These are phyloP conservation scores for Pollenia angustigena DNA, from an alignment of 2,888 invertebrate species.

Conservation along the genomic window DNA sequence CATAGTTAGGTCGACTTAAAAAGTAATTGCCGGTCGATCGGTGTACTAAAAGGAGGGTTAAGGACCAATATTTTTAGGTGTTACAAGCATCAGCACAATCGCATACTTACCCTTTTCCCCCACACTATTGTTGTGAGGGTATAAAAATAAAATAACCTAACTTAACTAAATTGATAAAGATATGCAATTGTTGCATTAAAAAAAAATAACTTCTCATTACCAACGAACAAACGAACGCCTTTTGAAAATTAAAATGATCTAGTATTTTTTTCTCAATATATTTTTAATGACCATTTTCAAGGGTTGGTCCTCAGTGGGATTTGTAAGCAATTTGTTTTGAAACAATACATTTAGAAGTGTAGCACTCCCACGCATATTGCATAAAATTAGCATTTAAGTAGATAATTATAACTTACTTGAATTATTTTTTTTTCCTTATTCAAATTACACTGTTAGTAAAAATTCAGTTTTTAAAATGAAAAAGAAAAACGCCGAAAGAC, in stretches of 20 bases:
- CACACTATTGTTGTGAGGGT: no score
- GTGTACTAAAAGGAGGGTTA: no score
- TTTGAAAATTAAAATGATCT: conserved; percentile 1
- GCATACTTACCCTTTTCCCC: no score
- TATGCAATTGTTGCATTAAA: conserved; percentile 39
- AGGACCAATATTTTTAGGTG: no score
- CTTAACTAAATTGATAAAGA: conserved; percentile 1
- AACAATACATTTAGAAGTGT: not conserved
- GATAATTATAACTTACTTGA: not conserved
- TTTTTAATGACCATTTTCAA: not conserved
- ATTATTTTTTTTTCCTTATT: no score
- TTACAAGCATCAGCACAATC: no score
- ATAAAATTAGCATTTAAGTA: conserved; percentile 60
- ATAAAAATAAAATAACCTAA: no score
- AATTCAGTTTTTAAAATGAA: no score
- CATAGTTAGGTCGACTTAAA: no score
- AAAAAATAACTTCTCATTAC: conserved; percentile 38
- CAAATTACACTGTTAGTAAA: no score
- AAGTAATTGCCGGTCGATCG: no score
- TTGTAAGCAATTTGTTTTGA: conserved; percentile 16
- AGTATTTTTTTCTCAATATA: not conserved
- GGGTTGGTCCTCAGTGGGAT: conserved; percentile 31
- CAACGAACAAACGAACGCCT: conserved; percentile 8
- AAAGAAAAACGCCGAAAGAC: no score
- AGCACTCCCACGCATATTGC: conserved; percentile 67